Base-by-base conservation (phyloP, 2,888 invertebrate genomes). In the Polydrusus pterygomalis region DNA sequence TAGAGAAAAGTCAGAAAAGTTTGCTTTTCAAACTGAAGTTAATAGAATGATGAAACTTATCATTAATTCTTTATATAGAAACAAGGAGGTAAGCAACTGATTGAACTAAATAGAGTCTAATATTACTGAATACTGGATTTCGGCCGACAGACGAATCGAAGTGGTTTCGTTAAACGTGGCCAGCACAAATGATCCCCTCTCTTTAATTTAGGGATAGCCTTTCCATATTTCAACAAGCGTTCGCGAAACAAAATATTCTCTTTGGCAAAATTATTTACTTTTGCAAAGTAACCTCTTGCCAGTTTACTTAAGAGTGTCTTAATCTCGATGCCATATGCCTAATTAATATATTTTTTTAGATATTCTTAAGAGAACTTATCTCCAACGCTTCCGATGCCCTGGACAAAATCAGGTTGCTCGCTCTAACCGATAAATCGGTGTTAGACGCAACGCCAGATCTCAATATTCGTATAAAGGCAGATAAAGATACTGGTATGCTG, bases 41-140 rank as follows among this genome's bases (percentile, higher is more conserved):
- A 98, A 98, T 89, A 95, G 99, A 74, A 98, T 99, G 98, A 99
- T 99, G 99, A 99, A 99, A 88, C 92, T 99, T 75, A 99, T 99
- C 88, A 99, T 99, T 87, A 99, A 99, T 89, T 99, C 99, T 9
- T 90, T 99, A 9, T 99, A 99, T 89, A 93, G 97, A 83, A 99
- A 99, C 88, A 99, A 99, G 89, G 99, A 99, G 90, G 95, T 94
- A 85, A 81, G 38, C 63, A 15, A 15, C 13, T 13, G 10, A 18
- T 20, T 20, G 13, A 25, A 25, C 25, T 25, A 3, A 25, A 25
- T 25, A 25, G n/a, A n/a, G n/a, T n/a, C n/a, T n/a, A n/a, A n/a
- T n/a, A n/a, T n/a, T n/a, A n/a, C n/a, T n/a, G n/a, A n/a, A n/a
- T n/a, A n/a, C n/a, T n/a, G n/a, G n/a, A n/a, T n/a, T n/a, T n/a